phyloP scores from a whole-genome alignment of 2,113 vertebrate genomes.

The Vanacampus margaritifer region DNA sequence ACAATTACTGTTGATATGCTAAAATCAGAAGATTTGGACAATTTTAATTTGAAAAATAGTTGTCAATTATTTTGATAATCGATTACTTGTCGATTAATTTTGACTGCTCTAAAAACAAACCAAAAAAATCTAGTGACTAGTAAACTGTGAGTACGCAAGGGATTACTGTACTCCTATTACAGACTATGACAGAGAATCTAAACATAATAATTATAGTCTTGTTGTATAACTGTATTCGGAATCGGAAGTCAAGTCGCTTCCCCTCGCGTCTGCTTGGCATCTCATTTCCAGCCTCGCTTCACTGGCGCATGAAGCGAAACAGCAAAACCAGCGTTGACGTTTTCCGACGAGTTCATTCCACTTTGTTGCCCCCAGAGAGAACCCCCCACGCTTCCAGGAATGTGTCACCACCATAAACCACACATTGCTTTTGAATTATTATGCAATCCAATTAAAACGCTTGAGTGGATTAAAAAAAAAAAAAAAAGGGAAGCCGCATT shows the following conservation, averaged over 20 bases:
- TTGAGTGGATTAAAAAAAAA: slow-evolving; percentile 10
- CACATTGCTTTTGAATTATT: slow-evolving; percentile 15
- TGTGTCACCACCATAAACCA: slow-evolving; percentile 1
- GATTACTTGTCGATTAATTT: no score
- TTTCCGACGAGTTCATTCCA: background rate
- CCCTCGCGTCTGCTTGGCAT: slow-evolving; percentile 24
- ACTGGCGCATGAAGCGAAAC: background rate
- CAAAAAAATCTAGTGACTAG: background rate
- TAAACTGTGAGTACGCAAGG: background rate
- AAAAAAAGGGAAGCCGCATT: slow-evolving; percentile 8
- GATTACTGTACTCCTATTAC: no score
- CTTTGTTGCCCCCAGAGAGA: background rate
- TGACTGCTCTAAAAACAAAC: no score
- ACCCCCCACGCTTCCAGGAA: background rate
- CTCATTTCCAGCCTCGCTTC: slow-evolving; percentile 12
- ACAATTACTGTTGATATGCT: no score
- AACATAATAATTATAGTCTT: background rate
- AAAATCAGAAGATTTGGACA: no score
- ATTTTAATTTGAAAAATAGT: no score
- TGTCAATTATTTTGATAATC: no score
- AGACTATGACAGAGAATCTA: background rate
- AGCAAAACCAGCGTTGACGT: slow-evolving; percentile 5
- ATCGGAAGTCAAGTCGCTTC: slow-evolving; percentile 46
- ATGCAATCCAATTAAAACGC: slow-evolving; percentile 22
- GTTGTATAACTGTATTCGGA: slow-evolving; percentile 44